phyloP scores from a whole-genome alignment of 2,797 vertebrate species.

The Apodemus agrarius region DNA sequence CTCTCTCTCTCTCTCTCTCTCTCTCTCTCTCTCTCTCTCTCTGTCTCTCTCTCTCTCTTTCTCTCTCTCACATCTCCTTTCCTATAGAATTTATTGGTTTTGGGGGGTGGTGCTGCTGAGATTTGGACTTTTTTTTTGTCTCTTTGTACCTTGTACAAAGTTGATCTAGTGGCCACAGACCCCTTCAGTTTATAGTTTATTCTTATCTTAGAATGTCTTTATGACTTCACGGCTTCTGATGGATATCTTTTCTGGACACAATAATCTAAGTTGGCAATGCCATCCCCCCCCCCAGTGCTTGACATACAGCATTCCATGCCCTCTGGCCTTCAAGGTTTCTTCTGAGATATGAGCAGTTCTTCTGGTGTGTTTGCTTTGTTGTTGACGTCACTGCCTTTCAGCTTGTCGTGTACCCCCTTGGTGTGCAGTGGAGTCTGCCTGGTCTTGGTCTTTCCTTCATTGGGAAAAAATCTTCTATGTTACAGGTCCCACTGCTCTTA shows the following conservation, averaged over 20 bases:
- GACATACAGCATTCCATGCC: not conserved
- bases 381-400: not conserved
- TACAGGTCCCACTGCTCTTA: not conserved
- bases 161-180: not conserved
- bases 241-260: not conserved
- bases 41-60: too few relatives aligned
- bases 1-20: too few relatives aligned
- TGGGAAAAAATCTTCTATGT: not conserved
- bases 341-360: not conserved
- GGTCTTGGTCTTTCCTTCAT: too few relatives aligned
- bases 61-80: not conserved
- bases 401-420: not conserved
- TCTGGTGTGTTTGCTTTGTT: not conserved
- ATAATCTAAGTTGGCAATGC: not conserved
- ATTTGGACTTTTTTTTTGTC: not conserved
- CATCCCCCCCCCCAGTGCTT: not conserved
- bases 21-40: too few relatives aligned
- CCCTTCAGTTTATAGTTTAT: not conserved
- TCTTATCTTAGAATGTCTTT: not conserved
- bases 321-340: not conserved
- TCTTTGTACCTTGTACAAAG: not conserved
- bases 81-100: not conserved
- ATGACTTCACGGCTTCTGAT: not conserved
- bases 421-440: not conserved
- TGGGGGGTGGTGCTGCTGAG: not conserved